Conservation (phyloP, 1,140 invertebrate genomes). For the Ceratosolen fusciceps region DNA sequence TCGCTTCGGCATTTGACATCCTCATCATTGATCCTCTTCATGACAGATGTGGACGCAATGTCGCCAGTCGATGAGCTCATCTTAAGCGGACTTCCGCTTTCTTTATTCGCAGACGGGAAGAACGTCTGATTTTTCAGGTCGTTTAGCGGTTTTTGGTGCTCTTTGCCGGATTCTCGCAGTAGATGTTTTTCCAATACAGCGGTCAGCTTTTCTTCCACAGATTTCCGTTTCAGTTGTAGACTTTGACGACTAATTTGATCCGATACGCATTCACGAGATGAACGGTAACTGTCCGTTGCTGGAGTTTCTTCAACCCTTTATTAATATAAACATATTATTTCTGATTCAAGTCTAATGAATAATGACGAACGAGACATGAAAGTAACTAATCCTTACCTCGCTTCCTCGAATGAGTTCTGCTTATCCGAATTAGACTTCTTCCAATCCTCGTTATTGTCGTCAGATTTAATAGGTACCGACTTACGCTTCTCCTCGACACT, state of each 20-base stretch:
- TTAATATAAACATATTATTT: no score
- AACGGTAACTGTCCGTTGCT: neutral
- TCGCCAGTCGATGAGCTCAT: constrained; percentile 63
- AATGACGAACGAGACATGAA: no score
- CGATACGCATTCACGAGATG: no score
- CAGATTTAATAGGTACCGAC: constrained; percentile 63
- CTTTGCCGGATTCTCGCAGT: constrained; percentile 56
- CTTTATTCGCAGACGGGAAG: neutral
- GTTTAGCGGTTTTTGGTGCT: neutral
- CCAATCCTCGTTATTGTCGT: constrained; percentile 59
- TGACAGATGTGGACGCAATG: constrained; percentile 53
- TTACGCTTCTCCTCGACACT: constrained; percentile 65
- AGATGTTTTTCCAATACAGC: constrained; percentile 67
- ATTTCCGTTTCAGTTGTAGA: constrained; percentile 66
- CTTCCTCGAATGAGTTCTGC: constrained; percentile 63
- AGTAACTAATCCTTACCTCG: constrained; percentile 33
- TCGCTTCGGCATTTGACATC: constrained; percentile 61
- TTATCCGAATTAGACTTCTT: constrained; percentile 55
- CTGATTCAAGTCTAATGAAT: neutral
- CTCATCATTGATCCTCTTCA: constrained; percentile 53
- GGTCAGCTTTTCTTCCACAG: constrained; percentile 68
- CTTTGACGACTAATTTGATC: constrained; percentile 53
- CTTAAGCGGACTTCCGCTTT: constrained; percentile 51
- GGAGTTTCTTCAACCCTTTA: neutral
- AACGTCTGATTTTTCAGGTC: neutral